A percentile compares a stretch with the other conserved stretches of the same genome.
phyloP scores from a whole-genome alignment of 2,888 invertebrate genomes.

The Drosophila subsilvestris region DNA sequence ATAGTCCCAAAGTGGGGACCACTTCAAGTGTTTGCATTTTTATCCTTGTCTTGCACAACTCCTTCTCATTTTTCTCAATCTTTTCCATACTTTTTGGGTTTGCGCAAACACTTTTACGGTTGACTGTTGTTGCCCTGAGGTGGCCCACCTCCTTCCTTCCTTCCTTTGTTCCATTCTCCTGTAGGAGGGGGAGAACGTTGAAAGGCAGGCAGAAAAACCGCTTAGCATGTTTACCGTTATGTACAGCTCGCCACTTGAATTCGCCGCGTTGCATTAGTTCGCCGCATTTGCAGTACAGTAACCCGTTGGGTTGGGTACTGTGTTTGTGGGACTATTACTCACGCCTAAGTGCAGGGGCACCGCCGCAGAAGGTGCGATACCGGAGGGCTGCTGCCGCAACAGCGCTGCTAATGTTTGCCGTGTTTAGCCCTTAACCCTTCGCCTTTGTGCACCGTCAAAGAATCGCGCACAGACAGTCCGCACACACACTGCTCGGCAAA shows the following conservation, averaged over 20 bases:
- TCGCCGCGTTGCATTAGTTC: slow-evolving; percentile 77
- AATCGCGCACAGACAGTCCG: slow-evolving; percentile 27
- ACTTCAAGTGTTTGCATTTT: slow-evolving; percentile 74
- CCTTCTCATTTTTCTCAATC: slow-evolving; percentile 4
- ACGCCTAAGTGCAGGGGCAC: slow-evolving; percentile 56
- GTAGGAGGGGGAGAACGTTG: not conserved
- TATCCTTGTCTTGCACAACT: slow-evolving; percentile 53
- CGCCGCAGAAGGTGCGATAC: slow-evolving; percentile 42
- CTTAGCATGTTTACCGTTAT: slow-evolving; percentile 77
- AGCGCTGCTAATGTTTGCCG: slow-evolving; percentile 60
- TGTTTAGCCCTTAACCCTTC: slow-evolving; percentile 65
- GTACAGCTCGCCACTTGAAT: slow-evolving; percentile 70
- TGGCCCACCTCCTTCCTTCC: slow-evolving; percentile 16
- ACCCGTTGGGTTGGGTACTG: not conserved
- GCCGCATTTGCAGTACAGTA: slow-evolving; percentile 25
- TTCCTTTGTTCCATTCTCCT: slow-evolving; percentile 7
- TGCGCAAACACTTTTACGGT: slow-evolving; percentile 68
- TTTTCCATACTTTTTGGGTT: slow-evolving; percentile 41
- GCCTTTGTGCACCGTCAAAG: slow-evolving; percentile 39
- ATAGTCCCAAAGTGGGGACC: slow-evolving; percentile 5
- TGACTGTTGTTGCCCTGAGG: slow-evolving; percentile 60
- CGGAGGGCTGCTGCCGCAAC: slow-evolving; percentile 18
- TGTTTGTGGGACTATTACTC: slow-evolving; percentile 48
- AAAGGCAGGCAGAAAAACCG: slow-evolving; percentile 56
- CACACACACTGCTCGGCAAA: slow-evolving; percentile 8